Percentiles rank a stretch among this genome's conserved stretches.
phyloP scores from a whole-genome alignment of 2,113 vertebrate genomes.

The Nothoprocta perdicaria region DNA sequence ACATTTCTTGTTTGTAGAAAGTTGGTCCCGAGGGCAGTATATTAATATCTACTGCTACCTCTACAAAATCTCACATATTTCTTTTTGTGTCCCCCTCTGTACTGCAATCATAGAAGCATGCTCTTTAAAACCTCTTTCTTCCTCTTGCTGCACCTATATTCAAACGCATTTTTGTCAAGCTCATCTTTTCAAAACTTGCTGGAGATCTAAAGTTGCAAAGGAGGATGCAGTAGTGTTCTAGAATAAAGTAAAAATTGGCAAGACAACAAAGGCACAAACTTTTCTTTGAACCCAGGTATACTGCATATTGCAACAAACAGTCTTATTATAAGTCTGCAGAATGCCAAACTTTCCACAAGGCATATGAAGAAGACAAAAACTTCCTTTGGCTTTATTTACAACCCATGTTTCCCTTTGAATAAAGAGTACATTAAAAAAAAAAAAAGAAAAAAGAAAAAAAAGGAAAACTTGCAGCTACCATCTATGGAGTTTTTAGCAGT shows the following conservation, averaged over 20 bases:
- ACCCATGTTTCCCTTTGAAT: background rate
- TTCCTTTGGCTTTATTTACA: background rate
- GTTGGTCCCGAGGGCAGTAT: background rate
- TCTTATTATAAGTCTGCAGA: background rate
- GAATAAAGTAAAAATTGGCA: background rate
- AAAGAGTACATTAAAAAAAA: background rate
- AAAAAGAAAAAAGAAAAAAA: background rate
- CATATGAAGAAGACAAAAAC: background rate
- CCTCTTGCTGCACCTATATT: background rate
- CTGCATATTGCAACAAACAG: background rate
- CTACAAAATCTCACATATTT: background rate
- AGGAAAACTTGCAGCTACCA: background rate
- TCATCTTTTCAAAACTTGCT: background rate
- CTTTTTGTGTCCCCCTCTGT: background rate
- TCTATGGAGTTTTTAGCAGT: background rate
- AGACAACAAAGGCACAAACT: constrained; percentile 28
- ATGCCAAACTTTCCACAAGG: background rate
- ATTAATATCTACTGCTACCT: background rate
- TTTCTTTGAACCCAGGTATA: constrained; percentile 32
- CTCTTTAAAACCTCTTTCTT: background rate
- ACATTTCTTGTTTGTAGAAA: background rate
- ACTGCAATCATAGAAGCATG: background rate
- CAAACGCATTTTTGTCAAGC: constrained; percentile 2
- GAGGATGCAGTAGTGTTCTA: background rate
- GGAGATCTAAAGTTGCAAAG: background rate